These are phyloP conservation scores for Athene cunicularia DNA, from an alignment of 2,113 vertebrate genomes.

Conservation along the genomic window DNA sequence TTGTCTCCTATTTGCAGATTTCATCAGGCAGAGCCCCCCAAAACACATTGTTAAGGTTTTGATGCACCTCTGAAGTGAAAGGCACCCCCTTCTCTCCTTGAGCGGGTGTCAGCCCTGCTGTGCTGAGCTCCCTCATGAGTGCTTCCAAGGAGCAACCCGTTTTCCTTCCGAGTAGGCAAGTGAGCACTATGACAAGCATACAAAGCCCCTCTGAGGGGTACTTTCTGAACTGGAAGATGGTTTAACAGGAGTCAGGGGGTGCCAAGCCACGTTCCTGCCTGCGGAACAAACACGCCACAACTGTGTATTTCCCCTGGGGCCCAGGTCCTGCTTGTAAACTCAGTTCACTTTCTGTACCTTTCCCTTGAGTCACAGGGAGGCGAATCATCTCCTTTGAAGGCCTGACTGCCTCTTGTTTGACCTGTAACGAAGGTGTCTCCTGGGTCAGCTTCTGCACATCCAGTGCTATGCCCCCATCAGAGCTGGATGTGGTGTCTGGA, in stretches of 20 bases:
- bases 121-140: neutral
- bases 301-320: neutral
- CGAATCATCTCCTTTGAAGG: neutral
- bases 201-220: neutral
- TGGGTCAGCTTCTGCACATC: neutral
- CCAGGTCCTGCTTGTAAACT: neutral
- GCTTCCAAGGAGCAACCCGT: neutral
- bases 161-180: neutral
- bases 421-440: neutral
- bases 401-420: neutral
- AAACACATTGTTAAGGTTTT: neutral
- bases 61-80: neutral
- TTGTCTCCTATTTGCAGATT: neutral
- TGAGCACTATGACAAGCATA: neutral
- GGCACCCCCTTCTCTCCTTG: neutral
- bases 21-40: accelerated
- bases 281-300: neutral
- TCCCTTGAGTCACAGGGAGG: neutral
- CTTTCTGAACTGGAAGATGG: neutral
- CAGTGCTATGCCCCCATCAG: neutral
- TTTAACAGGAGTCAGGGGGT: neutral
- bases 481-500: accelerated
- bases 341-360: neutral
- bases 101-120: neutral
- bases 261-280: neutral